Evolutionary conservation across 2,888 invertebrate species (phyloP), one percentile per base, ranked within the genome.

Genomic region (Chrysina gloriosa): DNA sequence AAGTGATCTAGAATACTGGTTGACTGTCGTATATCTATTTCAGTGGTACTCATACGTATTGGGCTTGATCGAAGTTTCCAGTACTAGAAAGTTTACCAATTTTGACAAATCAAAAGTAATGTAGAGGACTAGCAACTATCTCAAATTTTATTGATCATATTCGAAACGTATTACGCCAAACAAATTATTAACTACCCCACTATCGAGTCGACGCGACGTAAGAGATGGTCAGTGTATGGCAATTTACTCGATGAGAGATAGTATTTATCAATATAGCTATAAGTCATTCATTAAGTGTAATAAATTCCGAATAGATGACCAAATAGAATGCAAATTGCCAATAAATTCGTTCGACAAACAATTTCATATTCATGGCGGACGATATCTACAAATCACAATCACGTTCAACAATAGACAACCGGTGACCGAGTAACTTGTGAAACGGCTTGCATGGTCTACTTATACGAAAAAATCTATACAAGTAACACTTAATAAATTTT

Each of bases 291-390:
- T 56, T 56, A 56, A 56, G 21, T 23, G 36, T 36, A 56, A 36
- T 56, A 56, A 56, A 56, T 56, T 56, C 11, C 36, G 36, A 34
- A 21, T 7, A 56, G 36, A 36, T 56, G 34, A 56, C 34, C 56
- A 56, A 56, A 56, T 56, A 56, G 11, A 36, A 36, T 56, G 56
- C 56, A 56, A 56, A 56, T 56, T 56, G 56, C 34, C 34, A 23
- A 56, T 56, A 56, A 56, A 56, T 19, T 56, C 16, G 34, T 36
- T 36, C 36, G 36, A 36, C 19, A 34, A 23, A 36, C 56, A 56
- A 36, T 39, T 56, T 56, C 23, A 56, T 11, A 23, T 56, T 34
- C 21, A 16, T 23, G 1, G 21, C 21, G 19, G 56, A 36, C 9
- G 23, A 56, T 36, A 23, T 23, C 36, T 9, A 36, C 36, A 56